Evolutionary conservation across 2,113 vertebrate species (phyloP), one percentile per base, ranked within the genome.

Genomic region (Caranx melampygus): DNA sequence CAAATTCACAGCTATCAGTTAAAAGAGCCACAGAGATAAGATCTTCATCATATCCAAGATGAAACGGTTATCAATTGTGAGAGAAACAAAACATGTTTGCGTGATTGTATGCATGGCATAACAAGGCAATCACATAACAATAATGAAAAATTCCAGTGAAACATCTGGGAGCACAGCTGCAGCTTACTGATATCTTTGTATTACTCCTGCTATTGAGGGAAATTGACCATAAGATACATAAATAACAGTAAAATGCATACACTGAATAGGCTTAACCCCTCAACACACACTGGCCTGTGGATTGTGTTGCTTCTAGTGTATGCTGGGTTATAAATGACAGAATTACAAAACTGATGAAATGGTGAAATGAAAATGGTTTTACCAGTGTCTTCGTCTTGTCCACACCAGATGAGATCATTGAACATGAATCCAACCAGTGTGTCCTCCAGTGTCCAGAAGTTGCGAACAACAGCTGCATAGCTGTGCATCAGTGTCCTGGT

Each of bases 381-480:
- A 95, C 94, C 94, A 6, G 83, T 79, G 20, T 89, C 75, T 26
- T 91, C 83, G 5, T 91, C 75, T 70, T 89, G 92, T 44, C 94
- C 88, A 49, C 95, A 95, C 94, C 94, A 95, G 72, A 93, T 74
- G 51, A 95, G 94, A 78, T 94, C 90, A 1, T 95, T 95, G 79
- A 95, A 95, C 93, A 95, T 88, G 85, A 93, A 95, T 49, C 95
- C 94, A 7, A 90, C 92, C 58, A 95, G 85, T 0, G 94, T 95
- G 87, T 95, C 89, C 76, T 95, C 95, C 54, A 95, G 93, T 0
- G 95, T 95, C 93, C 93, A 95, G 84, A 94, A 90, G 47, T 83
- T 45, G 20, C 40, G 80, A 2, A 79, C 78, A 13, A 91, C 81
- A 1, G 93, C 89, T 5, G 89, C 72, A 13, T 94, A 95, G 72